phyloP scores from a whole-genome alignment of 2,888 invertebrate genomes.

The Bugulina stolonifera region DNA sequence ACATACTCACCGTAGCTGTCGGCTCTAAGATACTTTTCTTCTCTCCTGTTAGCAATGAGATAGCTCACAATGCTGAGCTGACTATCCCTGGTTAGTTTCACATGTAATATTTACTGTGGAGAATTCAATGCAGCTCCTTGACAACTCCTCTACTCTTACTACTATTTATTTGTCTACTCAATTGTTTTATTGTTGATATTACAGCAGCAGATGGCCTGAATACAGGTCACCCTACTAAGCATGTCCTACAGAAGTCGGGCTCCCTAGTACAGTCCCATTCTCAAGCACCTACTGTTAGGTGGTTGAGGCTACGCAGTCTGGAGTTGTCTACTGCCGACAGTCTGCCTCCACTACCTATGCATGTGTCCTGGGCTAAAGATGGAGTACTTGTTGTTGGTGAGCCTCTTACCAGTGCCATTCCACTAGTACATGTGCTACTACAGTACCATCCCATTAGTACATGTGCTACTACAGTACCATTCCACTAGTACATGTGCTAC shows the following conservation, averaged over 20 bases:
- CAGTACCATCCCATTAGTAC: too few species aligned
- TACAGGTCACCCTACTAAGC: conserved; percentile 1
- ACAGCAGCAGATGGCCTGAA: background rate
- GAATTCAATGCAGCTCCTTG: too few species aligned
- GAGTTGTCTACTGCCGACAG: conserved; percentile 90
- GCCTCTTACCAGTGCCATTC: too few species aligned
- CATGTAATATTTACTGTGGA: background rate
- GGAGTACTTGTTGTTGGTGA: conserved; percentile 80
- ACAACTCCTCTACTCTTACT: background rate
- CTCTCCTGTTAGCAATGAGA: conserved; percentile 60
- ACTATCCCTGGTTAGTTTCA: background rate
- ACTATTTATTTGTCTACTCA: background rate
- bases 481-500: too few species aligned
- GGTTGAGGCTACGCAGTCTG: conserved; percentile 90
- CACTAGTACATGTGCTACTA: too few species aligned
- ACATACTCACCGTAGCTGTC: conserved; percentile 91
- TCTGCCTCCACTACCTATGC: conserved; percentile 92
- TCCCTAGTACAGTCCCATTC: conserved; percentile 84
- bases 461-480: too few species aligned
- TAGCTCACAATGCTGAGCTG: conserved; percentile 5
- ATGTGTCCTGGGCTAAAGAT: conserved; percentile 96
- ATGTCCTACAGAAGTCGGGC: conserved; percentile 71
- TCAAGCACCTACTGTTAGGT: conserved; percentile 56
- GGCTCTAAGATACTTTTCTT: conserved; percentile 73
- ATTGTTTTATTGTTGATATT: background rate